These are phyloP conservation scores for Emydocephalus ijimae DNA, from an alignment of 2,113 vertebrate species.

Conservation along the genomic window DNA sequence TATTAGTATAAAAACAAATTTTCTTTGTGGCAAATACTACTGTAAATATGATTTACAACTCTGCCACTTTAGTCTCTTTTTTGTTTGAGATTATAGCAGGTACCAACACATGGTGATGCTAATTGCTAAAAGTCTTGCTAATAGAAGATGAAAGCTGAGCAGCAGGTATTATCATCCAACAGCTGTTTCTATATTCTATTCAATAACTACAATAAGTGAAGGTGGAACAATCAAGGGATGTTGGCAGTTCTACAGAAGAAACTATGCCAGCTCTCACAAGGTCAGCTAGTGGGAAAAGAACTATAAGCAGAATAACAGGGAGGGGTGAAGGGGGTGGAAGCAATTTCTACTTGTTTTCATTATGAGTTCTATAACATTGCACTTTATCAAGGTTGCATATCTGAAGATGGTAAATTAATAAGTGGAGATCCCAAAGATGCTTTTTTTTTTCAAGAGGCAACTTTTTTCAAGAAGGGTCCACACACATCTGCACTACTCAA, in stretches of 20 bases:
- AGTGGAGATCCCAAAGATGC: not conserved
- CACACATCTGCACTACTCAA: no score
- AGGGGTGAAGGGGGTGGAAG: not conserved
- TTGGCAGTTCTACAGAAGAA: not conserved
- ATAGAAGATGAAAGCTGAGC: slow-evolving; percentile 3
- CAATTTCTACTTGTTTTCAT: not conserved
- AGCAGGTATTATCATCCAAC: not conserved
- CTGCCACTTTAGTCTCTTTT: not conserved
- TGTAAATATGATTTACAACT: not conserved
- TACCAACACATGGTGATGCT: not conserved
- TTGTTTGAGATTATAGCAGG: not conserved
- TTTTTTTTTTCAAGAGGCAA: no score
- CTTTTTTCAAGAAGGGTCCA: no score
- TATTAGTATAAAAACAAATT: not conserved
- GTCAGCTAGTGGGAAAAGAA: not conserved
- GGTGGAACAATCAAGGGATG: not conserved
- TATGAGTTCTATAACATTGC: not conserved
- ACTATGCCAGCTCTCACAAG: not conserved
- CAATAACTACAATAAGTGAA: not conserved
- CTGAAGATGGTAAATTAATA: not conserved
- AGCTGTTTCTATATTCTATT: slow-evolving; percentile 10
- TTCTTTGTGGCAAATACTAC: not conserved
- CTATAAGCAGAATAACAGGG: not conserved
- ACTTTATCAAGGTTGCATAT: not conserved
- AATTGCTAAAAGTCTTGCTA: not conserved